These are phyloP conservation scores for Cephus pygmeus DNA, from an alignment of 2,888 invertebrate genomes.

Conservation along the genomic window DNA sequence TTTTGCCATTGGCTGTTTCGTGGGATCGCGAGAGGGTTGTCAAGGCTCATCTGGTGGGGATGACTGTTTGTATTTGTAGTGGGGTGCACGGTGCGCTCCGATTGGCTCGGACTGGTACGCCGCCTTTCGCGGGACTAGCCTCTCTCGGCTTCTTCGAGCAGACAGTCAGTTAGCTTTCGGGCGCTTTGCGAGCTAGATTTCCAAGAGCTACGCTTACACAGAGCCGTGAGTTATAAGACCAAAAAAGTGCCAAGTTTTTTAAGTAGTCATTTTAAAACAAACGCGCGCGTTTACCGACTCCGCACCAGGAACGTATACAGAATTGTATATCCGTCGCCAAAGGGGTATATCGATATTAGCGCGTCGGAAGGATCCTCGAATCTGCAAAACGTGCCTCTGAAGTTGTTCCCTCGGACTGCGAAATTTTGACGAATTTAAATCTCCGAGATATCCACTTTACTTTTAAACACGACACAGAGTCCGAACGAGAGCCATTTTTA, in stretches of 20 bases:
- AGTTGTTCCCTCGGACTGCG: background rate
- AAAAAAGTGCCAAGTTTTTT: slow-evolving; percentile 41
- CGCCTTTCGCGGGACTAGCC: slow-evolving; percentile 34
- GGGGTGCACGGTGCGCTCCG: background rate
- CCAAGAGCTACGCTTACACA: slow-evolving; percentile 10
- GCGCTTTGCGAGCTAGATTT: slow-evolving; percentile 50
- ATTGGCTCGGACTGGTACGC: slow-evolving; percentile 40
- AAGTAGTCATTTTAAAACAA: background rate
- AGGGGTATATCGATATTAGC: background rate
- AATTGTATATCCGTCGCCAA: background rate
- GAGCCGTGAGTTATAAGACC: slow-evolving; percentile 20
- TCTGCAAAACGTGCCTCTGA: background rate
- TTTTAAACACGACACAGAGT: background rate
- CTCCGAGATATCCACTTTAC: background rate
- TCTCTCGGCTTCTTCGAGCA: slow-evolving; percentile 11
- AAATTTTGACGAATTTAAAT: background rate
- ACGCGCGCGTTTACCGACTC: background rate
- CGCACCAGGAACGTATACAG: background rate
- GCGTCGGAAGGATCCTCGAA: background rate
- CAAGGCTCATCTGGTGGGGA: background rate
- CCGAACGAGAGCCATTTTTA: background rate
- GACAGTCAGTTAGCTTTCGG: slow-evolving; percentile 55
- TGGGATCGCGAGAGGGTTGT: background rate
- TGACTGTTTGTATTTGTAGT: background rate
- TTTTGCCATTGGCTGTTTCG: background rate